Evolutionary conservation across 2,113 vertebrate genomes (phyloP).

Genomic region (Phylloscopus trochiloides): DNA sequence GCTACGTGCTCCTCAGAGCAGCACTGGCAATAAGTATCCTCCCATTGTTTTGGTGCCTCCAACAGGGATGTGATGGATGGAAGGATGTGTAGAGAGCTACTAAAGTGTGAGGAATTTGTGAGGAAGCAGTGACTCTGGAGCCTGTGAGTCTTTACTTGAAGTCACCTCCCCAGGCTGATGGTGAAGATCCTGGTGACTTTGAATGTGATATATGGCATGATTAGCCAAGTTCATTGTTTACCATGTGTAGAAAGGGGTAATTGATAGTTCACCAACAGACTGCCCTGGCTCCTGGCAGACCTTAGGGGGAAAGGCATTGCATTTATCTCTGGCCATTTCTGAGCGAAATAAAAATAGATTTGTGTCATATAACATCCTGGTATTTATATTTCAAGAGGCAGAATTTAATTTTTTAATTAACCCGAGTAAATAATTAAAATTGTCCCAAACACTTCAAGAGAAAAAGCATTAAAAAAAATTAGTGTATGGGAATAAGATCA

Average conservation of each 20-base stretch:
- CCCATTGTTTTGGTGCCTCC: neutral
- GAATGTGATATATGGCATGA: neutral
- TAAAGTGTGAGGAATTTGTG: neutral
- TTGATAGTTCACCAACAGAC: neutral
- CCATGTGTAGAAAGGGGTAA: neutral
- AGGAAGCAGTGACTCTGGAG: neutral
- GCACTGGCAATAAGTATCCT: neutral
- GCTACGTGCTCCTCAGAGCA: neutral
- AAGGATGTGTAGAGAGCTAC: neutral
- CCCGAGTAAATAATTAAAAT: conserved; percentile 44
- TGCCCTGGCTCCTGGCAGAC: neutral
- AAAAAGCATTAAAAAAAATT: neutral
- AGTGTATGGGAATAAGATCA: neutral
- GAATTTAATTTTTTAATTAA: conserved; percentile 29
- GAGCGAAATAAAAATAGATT: neutral
- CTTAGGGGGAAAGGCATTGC: neutral
- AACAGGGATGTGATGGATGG: neutral
- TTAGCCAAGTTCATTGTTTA: neutral
- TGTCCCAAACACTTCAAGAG: neutral
- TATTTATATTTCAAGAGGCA: conserved; percentile 7
- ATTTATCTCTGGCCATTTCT: neutral
- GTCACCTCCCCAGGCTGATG: neutral
- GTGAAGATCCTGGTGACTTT: neutral
- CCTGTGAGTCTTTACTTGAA: neutral
- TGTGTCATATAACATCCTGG: neutral